Percentiles rank a stretch among this genome's conserved stretches.
These are phyloP conservation scores for Cheilosia scutellata DNA, from an alignment of 2,888 invertebrate species.

Conservation along the genomic window DNA sequence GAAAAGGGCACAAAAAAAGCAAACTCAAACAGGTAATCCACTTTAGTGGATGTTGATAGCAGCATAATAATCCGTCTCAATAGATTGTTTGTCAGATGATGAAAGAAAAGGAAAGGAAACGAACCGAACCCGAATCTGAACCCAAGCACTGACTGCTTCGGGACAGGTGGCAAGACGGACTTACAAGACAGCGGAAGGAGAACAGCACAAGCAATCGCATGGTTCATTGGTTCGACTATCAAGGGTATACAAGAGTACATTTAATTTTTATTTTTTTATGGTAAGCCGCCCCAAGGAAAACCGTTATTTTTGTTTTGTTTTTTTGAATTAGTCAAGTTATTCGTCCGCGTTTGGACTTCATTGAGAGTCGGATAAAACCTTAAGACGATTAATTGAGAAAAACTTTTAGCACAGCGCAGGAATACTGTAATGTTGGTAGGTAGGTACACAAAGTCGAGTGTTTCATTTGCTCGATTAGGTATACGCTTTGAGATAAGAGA, in stretches of 20 bases:
- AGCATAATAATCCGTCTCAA: slow-evolving; percentile 67
- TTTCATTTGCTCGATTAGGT: no score
- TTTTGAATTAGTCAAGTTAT: no score
- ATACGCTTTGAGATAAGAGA: no score
- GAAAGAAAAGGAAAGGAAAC: slow-evolving; percentile 18
- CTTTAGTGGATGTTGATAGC: slow-evolving; percentile 65
- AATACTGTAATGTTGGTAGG: no score
- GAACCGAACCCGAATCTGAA: neutral
- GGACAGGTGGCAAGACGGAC: slow-evolving; percentile 29
- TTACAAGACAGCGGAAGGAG: slow-evolving; percentile 15
- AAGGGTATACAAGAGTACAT: neutral
- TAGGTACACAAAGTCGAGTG: no score
- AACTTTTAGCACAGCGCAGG: no score
- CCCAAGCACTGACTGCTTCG: slow-evolving; percentile 2
- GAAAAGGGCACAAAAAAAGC: slow-evolving; percentile 3
- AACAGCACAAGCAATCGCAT: slow-evolving; percentile 55
- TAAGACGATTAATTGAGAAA: no score
- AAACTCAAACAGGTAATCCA: slow-evolving; percentile 69
- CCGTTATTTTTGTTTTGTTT: no score
- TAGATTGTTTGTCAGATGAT: slow-evolving; percentile 60
- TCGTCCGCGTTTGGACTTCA: no score
- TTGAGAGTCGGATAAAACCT: no score
- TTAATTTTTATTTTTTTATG: slow-evolving; percentile 24
- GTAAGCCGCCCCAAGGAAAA: neutral
- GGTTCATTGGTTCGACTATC: slow-evolving; percentile 55